Base-by-base conservation (phyloP, 37 sponge, comb jelly and placozoan species). In the Cliona cf. orientalis region DNA sequence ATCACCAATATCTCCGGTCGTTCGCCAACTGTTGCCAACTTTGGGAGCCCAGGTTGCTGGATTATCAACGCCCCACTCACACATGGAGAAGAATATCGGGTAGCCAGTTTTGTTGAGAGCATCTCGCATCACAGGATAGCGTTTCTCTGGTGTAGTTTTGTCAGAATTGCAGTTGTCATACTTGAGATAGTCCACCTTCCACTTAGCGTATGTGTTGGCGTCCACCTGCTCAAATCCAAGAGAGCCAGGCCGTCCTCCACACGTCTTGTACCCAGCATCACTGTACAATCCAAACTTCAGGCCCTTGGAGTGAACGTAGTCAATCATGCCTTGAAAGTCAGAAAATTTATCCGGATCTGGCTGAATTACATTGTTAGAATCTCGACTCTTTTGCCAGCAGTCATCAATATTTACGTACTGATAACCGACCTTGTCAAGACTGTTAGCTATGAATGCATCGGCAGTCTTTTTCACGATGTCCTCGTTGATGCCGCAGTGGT, bases 1-100 rank as follows among this genome's bases (percentile, higher is more conserved):
- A 43, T 90, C 91, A 2, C 36, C 4, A 29, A 95, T 95, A 70
- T 95, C 95, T 9, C 72, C 74, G 22, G 95, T 95, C 12, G 95
- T 95, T 7, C 95, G 76, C 95, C 95, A 95, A 41, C 95, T 95
- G 72, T 95, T 95, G 5, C 95, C 95, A 14, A 95, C 89, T 0
- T 32, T 23, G 3, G 82, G 53, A 28, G 89, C 91, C 95, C 95
- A 95, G 0, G 46, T 73, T 36, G 87, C 87, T 17, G 90, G 90
- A 53, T 81, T 49, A 23, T 93, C 89, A 3, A 46, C 32, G 0
- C 87, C 86, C 89, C 91, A 87, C 64, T 95, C 95, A 72, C 95
- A 95, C 75, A 95, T 22, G 21, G 95, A 95, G 68, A 42, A 95
- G 78, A 95, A 95, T 36, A 95, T 95, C 0, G 81, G 89, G 5